A percentile compares a stretch with the other conserved stretches of the same genome.
Evolutionary conservation across 1,140 invertebrate genomes (phyloP).

Genomic region (Harpegnathos saltator): DNA sequence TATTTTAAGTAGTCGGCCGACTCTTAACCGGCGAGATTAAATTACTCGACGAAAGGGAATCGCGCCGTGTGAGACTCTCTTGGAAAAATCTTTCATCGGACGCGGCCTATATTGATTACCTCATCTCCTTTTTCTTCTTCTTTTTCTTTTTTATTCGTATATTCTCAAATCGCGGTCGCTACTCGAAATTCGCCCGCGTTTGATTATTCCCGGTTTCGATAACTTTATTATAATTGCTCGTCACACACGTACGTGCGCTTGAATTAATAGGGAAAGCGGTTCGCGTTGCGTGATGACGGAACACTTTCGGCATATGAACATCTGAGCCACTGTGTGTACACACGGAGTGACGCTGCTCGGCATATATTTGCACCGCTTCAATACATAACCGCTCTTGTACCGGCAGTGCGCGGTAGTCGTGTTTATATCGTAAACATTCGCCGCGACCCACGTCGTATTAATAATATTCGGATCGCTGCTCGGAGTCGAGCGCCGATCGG

Average conservation of each 20-base stretch:
- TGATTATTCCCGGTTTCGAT: neutral
- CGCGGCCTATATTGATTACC: too few relatives aligned
- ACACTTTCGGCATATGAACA: slow-evolving; percentile 61
- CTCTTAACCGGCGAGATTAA: neutral
- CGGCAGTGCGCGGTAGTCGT: slow-evolving; percentile 51
- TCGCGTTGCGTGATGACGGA: slow-evolving; percentile 56
- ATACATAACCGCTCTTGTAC: slow-evolving; percentile 65
- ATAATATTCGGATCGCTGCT: slow-evolving; percentile 66
- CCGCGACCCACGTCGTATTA: slow-evolving; percentile 65
- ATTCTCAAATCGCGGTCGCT: neutral
- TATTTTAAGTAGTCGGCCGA: neutral
- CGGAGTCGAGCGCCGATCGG: slow-evolving; percentile 53
- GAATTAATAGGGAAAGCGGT: slow-evolving; percentile 54
- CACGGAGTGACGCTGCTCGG: slow-evolving; percentile 47
- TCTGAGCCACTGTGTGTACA: slow-evolving; percentile 56
- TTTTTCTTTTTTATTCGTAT: neutral
- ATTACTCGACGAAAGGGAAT: neutral
- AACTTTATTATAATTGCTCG: slow-evolving; percentile 24
- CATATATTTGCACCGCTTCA: slow-evolving; percentile 67
- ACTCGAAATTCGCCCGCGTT: neutral
- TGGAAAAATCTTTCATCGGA: too few relatives aligned
- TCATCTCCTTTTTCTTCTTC: too few relatives aligned
- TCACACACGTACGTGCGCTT: neutral
- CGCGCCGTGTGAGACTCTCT: too few relatives aligned
- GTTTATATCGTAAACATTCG: slow-evolving; percentile 74